A percentile compares a stretch with the other conserved stretches of the same genome.
phyloP scores from a whole-genome alignment of 2,797 vertebrate species.

The Halcyon badia region DNA sequence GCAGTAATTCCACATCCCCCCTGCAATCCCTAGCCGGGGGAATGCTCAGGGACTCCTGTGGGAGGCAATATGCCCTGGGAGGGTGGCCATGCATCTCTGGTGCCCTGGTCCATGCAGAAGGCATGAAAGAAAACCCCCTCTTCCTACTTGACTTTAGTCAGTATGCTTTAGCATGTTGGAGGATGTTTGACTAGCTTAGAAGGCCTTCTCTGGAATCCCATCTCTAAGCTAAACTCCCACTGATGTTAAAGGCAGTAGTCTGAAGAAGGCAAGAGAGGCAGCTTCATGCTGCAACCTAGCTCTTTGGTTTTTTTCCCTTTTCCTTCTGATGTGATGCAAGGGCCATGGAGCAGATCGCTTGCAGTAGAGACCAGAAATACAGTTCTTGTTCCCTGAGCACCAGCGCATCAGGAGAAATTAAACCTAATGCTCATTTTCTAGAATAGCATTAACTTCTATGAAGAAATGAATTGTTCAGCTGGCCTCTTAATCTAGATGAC shows the following conservation, averaged over 20 bases:
- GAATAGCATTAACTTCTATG: slow-evolving; percentile 49
- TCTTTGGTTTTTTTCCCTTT: not conserved
- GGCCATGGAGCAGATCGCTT: not conserved
- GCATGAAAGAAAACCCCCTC: not conserved
- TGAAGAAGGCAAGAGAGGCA: not conserved
- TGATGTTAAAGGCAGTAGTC: not conserved
- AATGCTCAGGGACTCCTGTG: not conserved
- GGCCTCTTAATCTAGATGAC: slow-evolving; percentile 77
- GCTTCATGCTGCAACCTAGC: not conserved
- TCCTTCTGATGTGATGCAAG: not conserved
- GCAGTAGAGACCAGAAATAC: not conserved
- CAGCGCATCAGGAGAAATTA: slow-evolving; percentile 38
- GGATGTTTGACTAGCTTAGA: not conserved
- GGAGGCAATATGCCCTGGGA: not conserved
- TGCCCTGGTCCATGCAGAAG: not conserved
- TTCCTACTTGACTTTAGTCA: not conserved
- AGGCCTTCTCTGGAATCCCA: not conserved
- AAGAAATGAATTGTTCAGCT: slow-evolving; percentile 69
- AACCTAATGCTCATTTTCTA: slow-evolving; percentile 42
- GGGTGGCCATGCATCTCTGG: accelerated
- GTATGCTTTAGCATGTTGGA: not conserved
- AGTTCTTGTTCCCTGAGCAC: not conserved
- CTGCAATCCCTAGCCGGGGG: not conserved
- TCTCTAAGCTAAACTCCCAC: not conserved
- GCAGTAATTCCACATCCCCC: accelerated